Evolutionary conservation across 2,888 invertebrate genomes (phyloP), one percentile per base, ranked within the genome.

Genomic region (Mellilla xanthometata): DNA sequence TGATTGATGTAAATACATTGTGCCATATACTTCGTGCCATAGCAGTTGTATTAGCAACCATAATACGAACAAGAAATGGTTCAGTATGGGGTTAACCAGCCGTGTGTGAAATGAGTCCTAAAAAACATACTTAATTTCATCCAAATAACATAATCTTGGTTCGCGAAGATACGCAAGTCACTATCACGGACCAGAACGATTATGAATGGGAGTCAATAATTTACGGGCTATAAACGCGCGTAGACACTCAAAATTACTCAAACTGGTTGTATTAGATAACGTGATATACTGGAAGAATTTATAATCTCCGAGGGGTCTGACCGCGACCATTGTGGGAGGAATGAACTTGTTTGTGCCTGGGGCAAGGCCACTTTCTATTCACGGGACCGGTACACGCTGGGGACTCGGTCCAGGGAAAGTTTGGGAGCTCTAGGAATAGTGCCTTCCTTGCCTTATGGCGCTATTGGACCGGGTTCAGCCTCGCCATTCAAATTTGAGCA

Each of bases 291-390:
- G 34, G 29, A 27, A 40, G 39, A 40, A 36, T 38, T 35, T 49
- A 39, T 39, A 53, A 41, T 52, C 49, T 47, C 54, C 43, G 57
- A 53, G 47, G 48, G 42, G 42, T 52, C 31, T 54, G 55, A 51
- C 57, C 60, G 63, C 54, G 40, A 52, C 57, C 55, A 59, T 65
- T 52, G 53, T 41, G 77, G 69, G 85, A 68, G 76, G 77, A 86
- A 83, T 77, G 86, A 82, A 80, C 83, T 75, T 65, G 65, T 68
- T 58, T 68, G 62, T 60, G 62, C 62, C 55, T 54, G 57, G 68
- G 77, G 59, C 83, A 84, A 86, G 85, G 86, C 79, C 82, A 58
- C 87, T 88, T 88, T 87, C 88, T 87, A 54, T 47, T 48, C 31
- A 38, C n/a, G 51, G 65, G 76, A 84, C 85, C 85, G 84, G 85